Evolutionary conservation across 1,140 invertebrate species (phyloP), one percentile per base, ranked within the genome.

Genomic region (Hylaeus volcanicus): DNA sequence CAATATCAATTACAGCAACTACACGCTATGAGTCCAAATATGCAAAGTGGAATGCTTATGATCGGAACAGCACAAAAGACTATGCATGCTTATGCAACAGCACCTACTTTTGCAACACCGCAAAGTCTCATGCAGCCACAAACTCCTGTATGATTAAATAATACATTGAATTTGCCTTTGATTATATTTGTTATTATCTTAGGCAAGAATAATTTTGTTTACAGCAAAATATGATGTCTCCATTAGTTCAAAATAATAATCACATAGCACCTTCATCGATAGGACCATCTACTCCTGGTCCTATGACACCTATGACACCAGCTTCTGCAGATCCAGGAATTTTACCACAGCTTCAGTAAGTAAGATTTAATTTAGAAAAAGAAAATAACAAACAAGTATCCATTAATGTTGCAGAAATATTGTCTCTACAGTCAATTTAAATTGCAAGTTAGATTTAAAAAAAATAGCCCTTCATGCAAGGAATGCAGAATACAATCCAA

Each of bases 401-500:
- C 3, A n/a, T 43, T 15, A n/a, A 69, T 60, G 1, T 61, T 60
- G 43, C 66, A 98, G 97, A 90, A 98, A 99, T 91, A 98, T 99
- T 90, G 99, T 99, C 1, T 99, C 98, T 58, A 99, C 99, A 65
- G 98, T 99, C 0, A 99, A 99, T 94, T 94, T 99, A 74, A 98
- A 97, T 88, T 99, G 98, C 91, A 98, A 98, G 94, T 93, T 99
- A 87, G 98, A 99, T 91, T 94, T 99, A 56, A 99, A 99, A 90
- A 99, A 98, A 94, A 99, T 99, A 88, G 99, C 99, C 1, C 94
- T 99, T 2, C 98, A 99, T 93, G 99, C 99, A 0, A 96, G 99
- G 93, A 99, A 99, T 95, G 99, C 99, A 14, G 99, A 99, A 94
- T 99, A 99, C 89, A 99, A 99, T 94, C 99, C 99, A 45, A 99